These are phyloP conservation scores for Eristalis pertinax DNA, from an alignment of 2,888 invertebrate genomes.

Conservation along the genomic window DNA sequence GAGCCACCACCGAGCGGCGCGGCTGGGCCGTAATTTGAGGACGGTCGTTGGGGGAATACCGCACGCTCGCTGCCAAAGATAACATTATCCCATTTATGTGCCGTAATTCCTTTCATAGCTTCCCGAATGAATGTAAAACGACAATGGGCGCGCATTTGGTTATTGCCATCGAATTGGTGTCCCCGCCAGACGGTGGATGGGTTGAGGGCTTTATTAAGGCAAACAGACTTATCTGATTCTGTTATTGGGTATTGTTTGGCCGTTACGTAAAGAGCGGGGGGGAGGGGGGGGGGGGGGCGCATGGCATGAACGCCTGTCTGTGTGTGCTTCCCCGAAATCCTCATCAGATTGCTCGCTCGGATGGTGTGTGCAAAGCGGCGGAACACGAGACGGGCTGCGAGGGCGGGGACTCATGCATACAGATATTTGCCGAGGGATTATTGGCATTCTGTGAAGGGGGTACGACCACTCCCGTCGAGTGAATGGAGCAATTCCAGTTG, in stretches of 20 bases:
- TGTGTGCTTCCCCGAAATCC: not conserved
- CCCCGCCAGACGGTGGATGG: not conserved
- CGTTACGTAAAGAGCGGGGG: conserved; percentile 8
- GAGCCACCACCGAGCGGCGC: not conserved
- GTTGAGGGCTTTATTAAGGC: conserved; percentile 35
- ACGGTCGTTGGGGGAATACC: conserved; percentile 3
- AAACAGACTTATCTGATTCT: conserved; percentile 55
- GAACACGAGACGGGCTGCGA: not conserved
- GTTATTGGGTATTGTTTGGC: conserved; percentile 28
- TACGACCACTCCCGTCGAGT: not conserved
- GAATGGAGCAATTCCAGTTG: not conserved
- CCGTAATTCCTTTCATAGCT: conserved; percentile 45
- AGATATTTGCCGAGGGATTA: not conserved
- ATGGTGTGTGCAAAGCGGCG: no score
- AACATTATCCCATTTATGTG: conserved; percentile 32
- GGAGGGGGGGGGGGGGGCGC: no score
- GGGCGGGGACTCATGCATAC: not conserved
- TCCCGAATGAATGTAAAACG: conserved; percentile 41
- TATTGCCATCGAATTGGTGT: conserved; percentile 44
- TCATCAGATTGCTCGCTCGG: no score
- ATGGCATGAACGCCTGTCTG: conserved; percentile 1
- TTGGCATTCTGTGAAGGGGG: not conserved
- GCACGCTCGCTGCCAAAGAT: conserved; percentile 21
- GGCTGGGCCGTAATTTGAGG: not conserved
- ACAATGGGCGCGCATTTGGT: conserved; percentile 25